These are phyloP conservation scores for Pampus argenteus DNA, from an alignment of 2,797 vertebrate species.

Conservation along the genomic window DNA sequence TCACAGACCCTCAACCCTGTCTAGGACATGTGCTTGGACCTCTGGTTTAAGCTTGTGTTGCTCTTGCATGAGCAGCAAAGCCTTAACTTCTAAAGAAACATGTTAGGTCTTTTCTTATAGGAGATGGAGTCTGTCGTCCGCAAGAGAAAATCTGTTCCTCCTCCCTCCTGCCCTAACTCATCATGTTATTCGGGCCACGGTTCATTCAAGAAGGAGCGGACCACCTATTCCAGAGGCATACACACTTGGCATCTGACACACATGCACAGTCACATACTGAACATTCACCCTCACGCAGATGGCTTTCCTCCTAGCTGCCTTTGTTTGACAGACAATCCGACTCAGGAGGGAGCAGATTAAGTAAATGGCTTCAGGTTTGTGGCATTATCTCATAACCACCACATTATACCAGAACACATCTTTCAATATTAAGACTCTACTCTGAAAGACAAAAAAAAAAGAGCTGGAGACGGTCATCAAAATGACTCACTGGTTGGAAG, in stretches of 20 bases:
- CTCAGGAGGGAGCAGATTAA: constrained; percentile 69
- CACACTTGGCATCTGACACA: constrained; percentile 47
- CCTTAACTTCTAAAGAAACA: constrained; percentile 6
- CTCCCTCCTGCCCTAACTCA: neutral
- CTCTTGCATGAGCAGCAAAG: constrained; percentile 44
- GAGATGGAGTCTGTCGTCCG: constrained; percentile 5
- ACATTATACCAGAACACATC: constrained; percentile 54
- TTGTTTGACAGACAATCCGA: constrained; percentile 89
- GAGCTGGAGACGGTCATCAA: constrained; percentile 12
- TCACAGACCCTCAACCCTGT: constrained; percentile 52
- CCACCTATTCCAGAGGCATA: constrained; percentile 60
- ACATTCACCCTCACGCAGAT: constrained; percentile 47
- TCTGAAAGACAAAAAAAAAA: constrained; percentile 1
- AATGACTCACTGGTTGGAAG: constrained; percentile 22
- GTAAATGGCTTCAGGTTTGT: constrained; percentile 73
- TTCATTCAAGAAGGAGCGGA: constrained; percentile 35
- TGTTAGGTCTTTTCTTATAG: neutral
- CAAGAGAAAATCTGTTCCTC: neutral
- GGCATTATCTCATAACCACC: constrained; percentile 64
- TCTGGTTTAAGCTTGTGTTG: constrained; percentile 39
- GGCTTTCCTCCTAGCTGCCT: constrained; percentile 66
- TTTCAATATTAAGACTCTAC: constrained; percentile 32
- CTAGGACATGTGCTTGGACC: constrained; percentile 46
- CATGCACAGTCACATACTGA: constrained; percentile 66
- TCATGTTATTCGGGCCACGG: constrained; percentile 15